These are phyloP conservation scores for Schizopygopsis pylzovi DNA, from an alignment of 2,797 vertebrate genomes.

Conservation along the genomic window DNA sequence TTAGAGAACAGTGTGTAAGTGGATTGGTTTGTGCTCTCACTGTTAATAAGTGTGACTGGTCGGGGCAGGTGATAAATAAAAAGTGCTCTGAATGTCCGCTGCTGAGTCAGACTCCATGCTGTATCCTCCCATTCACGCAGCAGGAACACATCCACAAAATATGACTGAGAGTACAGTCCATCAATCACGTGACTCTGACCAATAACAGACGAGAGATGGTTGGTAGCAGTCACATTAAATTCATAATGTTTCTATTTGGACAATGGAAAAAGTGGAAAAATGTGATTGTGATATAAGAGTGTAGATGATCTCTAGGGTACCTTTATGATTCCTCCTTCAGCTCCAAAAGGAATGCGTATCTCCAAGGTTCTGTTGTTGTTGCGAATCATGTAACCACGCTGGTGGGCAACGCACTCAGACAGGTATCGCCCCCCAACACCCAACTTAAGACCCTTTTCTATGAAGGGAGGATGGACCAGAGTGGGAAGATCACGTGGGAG, in stretches of 20 bases:
- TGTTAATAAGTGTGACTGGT: conserved; percentile 49
- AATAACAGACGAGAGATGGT: neutral
- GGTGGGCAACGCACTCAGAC: conserved; percentile 51
- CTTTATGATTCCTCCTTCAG: conserved; percentile 63
- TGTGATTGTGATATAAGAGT: neutral
- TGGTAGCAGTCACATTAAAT: neutral
- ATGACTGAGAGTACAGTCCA: conserved; percentile 60
- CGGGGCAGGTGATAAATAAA: conserved; percentile 30
- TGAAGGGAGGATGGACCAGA: conserved; percentile 51
- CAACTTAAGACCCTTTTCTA: conserved; percentile 48
- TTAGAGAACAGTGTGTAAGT: neutral
- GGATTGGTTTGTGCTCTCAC: conserved; percentile 41
- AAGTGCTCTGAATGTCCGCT: conserved; percentile 54
- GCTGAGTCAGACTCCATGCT: conserved; percentile 56
- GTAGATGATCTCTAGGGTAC: conserved; percentile 29
- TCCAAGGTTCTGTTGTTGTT: conserved; percentile 44
- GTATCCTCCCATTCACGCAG: conserved; percentile 62
- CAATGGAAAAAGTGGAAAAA: neutral
- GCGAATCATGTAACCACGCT: conserved; percentile 52
- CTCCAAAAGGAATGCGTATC: conserved; percentile 63
- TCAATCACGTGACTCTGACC: conserved; percentile 60
- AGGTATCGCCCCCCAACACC: conserved; percentile 59
- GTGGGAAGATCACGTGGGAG: conserved; percentile 53
- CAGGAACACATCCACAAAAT: conserved; percentile 61
- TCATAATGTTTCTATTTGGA: neutral